Percentiles rank a stretch among this genome's conserved stretches.
Conservation (phyloP, 1,140 invertebrate genomes). For the Colletes gigas region DNA sequence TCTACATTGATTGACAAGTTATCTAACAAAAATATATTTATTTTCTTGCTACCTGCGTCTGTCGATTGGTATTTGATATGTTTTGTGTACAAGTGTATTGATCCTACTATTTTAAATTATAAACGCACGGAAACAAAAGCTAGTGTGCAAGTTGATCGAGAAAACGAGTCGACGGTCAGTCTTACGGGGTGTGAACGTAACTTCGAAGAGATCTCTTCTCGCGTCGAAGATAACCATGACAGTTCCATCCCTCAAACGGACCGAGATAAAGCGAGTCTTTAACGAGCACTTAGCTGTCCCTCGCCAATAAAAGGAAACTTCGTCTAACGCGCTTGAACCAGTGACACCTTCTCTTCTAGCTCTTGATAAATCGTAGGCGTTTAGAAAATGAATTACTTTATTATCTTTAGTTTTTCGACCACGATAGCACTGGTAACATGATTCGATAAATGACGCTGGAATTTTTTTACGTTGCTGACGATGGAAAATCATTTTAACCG, state of each 20-base stretch:
- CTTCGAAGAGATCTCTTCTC: slow-evolving; percentile 26
- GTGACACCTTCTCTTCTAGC: not conserved
- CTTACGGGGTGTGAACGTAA: slow-evolving; percentile 35
- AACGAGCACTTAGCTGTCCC: slow-evolving; percentile 64
- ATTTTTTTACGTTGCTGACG: too few species aligned
- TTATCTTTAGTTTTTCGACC: not conserved
- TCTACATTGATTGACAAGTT: too few species aligned
- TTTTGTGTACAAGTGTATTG: too few species aligned
- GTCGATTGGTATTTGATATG: too few species aligned
- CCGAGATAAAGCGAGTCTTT: slow-evolving; percentile 65
- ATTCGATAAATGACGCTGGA: too few species aligned
- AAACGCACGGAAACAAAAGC: too few species aligned
- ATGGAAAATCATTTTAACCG: too few species aligned
- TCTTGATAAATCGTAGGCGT: slow-evolving; percentile 20
- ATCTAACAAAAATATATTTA: too few species aligned
- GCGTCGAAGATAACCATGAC: slow-evolving; percentile 46
- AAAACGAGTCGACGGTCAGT: slow-evolving; percentile 29
- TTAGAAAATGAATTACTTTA: slow-evolving; percentile 13
- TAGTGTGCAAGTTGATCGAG: not conserved
- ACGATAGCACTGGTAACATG: too few species aligned
- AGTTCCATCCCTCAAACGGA: slow-evolving; percentile 55
- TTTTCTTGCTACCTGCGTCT: too few species aligned
- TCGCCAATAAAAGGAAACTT: slow-evolving; percentile 54
- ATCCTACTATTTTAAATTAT: too few species aligned
- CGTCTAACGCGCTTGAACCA: slow-evolving; percentile 5